Conservation (phyloP, 2,888 invertebrate genomes). For the Morpho achilles region DNA sequence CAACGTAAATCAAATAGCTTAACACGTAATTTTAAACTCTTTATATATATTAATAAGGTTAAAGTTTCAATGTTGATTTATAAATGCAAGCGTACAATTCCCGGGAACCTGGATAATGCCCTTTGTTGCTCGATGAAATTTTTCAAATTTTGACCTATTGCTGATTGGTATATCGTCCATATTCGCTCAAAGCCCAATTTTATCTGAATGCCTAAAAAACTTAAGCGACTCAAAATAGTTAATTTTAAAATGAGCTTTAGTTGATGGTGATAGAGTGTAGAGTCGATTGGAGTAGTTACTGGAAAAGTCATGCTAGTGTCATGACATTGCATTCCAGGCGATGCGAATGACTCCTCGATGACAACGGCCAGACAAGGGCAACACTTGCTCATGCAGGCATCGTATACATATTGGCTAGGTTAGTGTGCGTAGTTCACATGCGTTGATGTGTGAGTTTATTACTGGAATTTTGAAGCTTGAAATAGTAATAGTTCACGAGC, state of each 20-base stretch:
- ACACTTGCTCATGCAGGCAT: conserved; percentile 52
- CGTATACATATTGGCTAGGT: conserved; percentile 30
- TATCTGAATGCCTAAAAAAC: conserved; percentile 21
- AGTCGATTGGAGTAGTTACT: conserved; percentile 28
- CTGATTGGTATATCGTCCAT: conserved; percentile 43
- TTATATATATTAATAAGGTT: conserved; percentile 28
- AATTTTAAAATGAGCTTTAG: conserved; percentile 26
- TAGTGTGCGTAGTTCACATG: conserved; percentile 14
- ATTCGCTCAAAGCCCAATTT: conserved; percentile 36
- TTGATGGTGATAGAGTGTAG: conserved; percentile 12
- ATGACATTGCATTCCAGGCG: conserved; percentile 72
- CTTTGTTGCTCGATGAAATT: conserved; percentile 43
- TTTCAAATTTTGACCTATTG: conserved; percentile 43
- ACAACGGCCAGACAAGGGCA: conserved; percentile 77
- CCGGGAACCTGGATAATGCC: conserved; percentile 56
- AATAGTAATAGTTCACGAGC: conserved; percentile 11
- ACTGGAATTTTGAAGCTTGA: conserved; percentile 20
- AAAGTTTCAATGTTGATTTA: conserved; percentile 31
- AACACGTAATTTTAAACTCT: conserved; percentile 34
- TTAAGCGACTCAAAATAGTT: conserved; percentile 21
- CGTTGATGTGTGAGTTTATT: conserved; percentile 14
- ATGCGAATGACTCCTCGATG: conserved; percentile 72
- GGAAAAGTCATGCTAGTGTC: conserved; percentile 49
- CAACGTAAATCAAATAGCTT: conserved; percentile 29
- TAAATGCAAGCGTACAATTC: conserved; percentile 40